phyloP scores from a whole-genome alignment of 1,140 invertebrate genomes.

The Heliconius himera region DNA sequence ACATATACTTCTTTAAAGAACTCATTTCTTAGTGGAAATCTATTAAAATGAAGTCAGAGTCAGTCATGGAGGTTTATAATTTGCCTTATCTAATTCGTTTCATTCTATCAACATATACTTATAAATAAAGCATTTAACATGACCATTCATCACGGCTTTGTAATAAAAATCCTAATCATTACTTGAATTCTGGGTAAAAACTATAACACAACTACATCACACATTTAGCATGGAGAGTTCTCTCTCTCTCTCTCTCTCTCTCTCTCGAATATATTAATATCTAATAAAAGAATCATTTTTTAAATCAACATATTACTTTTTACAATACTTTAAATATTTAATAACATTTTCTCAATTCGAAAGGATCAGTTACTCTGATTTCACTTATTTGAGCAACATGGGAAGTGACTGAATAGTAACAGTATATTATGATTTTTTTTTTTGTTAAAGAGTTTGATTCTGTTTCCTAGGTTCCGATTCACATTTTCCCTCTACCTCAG shows the following conservation, averaged over 20 bases:
- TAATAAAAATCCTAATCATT: constrained; percentile 12
- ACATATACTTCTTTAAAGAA: background rate
- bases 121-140: constrained; percentile 12
- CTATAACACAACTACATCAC: background rate
- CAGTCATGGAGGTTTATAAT: constrained; percentile 2
- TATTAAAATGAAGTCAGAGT: background rate
- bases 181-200: background rate
- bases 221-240: background rate
- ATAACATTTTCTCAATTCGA: no score
- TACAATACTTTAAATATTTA: no score
- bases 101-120: background rate
- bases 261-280: background rate
- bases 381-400: no score
- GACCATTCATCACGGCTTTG: background rate
- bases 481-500: no score
- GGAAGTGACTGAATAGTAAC: no score
- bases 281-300: background rate
- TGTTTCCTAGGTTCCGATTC: no score
- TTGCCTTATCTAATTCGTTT: constrained; percentile 9
- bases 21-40: no score
- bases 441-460: no score
- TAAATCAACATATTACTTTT: no score
- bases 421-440: no score
- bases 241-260: background rate
- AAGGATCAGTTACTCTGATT: no score